These are phyloP conservation scores for Chondrilla cf. caribensis DNA, from an alignment of 37 sponge, comb jelly and placozoan genomes.

Conservation along the genomic window DNA sequence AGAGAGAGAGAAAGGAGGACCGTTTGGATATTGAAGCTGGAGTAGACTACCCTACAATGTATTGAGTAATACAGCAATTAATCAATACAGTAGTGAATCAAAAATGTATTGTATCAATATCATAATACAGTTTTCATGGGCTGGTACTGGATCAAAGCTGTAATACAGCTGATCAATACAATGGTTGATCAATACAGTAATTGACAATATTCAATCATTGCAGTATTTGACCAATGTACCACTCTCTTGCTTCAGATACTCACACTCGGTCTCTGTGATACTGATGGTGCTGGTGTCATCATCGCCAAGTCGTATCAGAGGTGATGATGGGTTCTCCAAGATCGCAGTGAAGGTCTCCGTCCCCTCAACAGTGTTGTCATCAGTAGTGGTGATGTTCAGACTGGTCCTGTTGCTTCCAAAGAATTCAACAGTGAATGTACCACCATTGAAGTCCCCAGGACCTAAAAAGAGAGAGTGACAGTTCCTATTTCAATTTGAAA, in stretches of 20 bases:
- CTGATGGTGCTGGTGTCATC: background rate
- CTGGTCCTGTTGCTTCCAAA: background rate
- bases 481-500: background rate
- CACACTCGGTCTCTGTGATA: background rate
- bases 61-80: too few relatives aligned
- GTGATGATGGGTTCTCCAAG: background rate
- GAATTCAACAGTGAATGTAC: background rate
- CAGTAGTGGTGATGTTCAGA: background rate
- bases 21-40: too few relatives aligned
- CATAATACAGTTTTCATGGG: too few relatives aligned
- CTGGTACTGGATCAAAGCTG: too few relatives aligned
- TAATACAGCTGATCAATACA: too few relatives aligned
- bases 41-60: too few relatives aligned
- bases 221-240: too few relatives aligned
- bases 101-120: too few relatives aligned
- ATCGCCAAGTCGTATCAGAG: background rate
- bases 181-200: too few relatives aligned
- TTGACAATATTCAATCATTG: too few relatives aligned
- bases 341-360: background rate
- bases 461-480: background rate
- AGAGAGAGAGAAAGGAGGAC: background rate
- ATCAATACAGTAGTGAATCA: too few relatives aligned
- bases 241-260: too few relatives aligned
- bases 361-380: background rate
- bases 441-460: background rate